Base-by-base conservation (phyloP, 1,140 invertebrate species). In the Kradibia gibbosae region DNA sequence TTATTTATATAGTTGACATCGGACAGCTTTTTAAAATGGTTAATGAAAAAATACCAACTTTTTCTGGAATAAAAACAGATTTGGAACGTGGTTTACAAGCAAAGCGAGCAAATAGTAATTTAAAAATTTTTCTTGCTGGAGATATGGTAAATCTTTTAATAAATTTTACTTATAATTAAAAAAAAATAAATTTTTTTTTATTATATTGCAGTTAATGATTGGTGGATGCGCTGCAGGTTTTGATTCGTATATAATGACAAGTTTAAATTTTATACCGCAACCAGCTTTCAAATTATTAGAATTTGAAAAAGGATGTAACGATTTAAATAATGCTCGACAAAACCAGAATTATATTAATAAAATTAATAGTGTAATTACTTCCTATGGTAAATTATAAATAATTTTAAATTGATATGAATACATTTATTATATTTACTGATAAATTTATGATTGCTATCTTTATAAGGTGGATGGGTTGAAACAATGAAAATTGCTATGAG, bases 51-150 rank as follows among this genome's bases (percentile, higher is more conserved):
- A 93, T 97, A 75, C 93, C 95, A 1, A 95, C 94, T 48, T 95
- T 97, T 85, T 93, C 91, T 62, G 96, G 96, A 4, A 92, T 96
- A 22, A 96, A 96, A 88, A 92, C 91, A 53, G 93, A 95, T 87
- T 89, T 96, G 22, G 93, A 93, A 73, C 93, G 95, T 86, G 94
- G 92, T 22, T 87, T 91, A 28, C 92, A 92, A 83, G 94, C 94
- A 25, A 83, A 95, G 15, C 90, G 92, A 74, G 91, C 91, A 0
- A 90, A 92, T 76, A 88, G 91, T 5, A 92, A 90, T 84, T 93
- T 93, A 83, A 90, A 89, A 25, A 89, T 96, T 53, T 95, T 95
- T 88, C 89, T 95, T 53, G 91, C 90, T 71, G 89, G 87, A 71
- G 88, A 91, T 82, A 86, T 90, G 85, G 91, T 91, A 81, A 55